Evolutionary conservation across 1,140 invertebrate species (phyloP), one percentile per base, ranked within the genome.

Genomic region (Carposina sasakii): DNA sequence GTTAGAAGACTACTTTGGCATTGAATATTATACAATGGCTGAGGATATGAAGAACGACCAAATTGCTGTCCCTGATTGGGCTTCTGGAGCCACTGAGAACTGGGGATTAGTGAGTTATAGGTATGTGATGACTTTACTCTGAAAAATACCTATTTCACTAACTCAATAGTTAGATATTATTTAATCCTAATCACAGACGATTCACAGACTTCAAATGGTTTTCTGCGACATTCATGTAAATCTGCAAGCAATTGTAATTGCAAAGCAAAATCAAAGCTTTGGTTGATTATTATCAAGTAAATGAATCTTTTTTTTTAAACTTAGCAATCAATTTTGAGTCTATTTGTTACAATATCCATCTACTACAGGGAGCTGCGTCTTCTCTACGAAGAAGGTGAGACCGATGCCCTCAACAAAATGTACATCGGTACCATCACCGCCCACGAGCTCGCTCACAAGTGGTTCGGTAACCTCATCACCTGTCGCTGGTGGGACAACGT

Each of bases 1-100:
- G 67, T 59, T 86, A 9, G 72, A 76, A 28, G 43, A 82, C 0
- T 86, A 85, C 44, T 71, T 81, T 0, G 62, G 62, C 6, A 71
- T 84, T 21, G 47, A 67, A 3, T 87, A 85, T 26, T 85, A 85
- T 23, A 30, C 43, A 2, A 81, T 85, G 74, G 60, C 51, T 4
- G 53, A 85, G 15, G 78, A 78, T 15, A 86, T 84, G 12, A 84
- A 89, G 65, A 79, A 87, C 41, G 90, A 93, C 66, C 82, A 92
- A 63, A 85, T 93, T 1, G 92, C 91, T 6, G 85, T 93, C 13
- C 91, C 92, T 2, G 91, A 93, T 64, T 91, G 90, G 76, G 82
- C 83, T 1, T 88, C 88, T 48, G 90, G 90, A 15, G 91, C 90
- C 10, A 92, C 91, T 85, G 91, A 92, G 68, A 91, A 92, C 73